A percentile compares a stretch with the other conserved stretches of the same genome.
These are phyloP conservation scores for Pseudococcus jackbeardsleyi DNA, from an alignment of 2,888 invertebrate genomes.

Conservation along the genomic window DNA sequence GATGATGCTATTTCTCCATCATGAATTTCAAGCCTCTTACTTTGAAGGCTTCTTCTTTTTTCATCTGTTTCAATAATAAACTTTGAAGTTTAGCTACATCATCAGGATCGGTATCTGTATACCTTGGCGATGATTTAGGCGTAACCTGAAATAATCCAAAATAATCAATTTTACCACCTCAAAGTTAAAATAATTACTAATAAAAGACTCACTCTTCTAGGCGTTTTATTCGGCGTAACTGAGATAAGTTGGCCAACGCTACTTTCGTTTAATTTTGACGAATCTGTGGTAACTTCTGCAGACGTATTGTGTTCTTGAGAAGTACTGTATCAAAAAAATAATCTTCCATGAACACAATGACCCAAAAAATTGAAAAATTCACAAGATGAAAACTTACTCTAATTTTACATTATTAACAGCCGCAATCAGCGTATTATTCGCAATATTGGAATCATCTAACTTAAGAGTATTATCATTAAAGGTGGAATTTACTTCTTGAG, in stretches of 20 bases:
- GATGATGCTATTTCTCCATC: neutral
- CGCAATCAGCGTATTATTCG: neutral
- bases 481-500: slow-evolving; percentile 7
- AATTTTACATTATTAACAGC: slow-evolving; percentile 1
- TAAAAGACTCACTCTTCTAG: slow-evolving; percentile 40
- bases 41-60: slow-evolving; percentile 63
- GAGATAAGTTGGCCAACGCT: slow-evolving; percentile 58
- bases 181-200: neutral
- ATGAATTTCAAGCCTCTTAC: neutral
- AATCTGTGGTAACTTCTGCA: slow-evolving; percentile 45
- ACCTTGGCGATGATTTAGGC: slow-evolving; percentile 54
- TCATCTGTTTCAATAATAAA: slow-evolving; percentile 62
- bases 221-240: slow-evolving; percentile 56
- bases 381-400: neutral
- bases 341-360: neutral
- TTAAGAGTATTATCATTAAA: slow-evolving; percentile 28
- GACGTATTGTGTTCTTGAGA: neutral
- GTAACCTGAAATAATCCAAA: slow-evolving; percentile 6
- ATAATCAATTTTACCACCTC: neutral
- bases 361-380: neutral
- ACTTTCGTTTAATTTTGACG: slow-evolving; percentile 23
- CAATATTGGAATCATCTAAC: slow-evolving; percentile 25
- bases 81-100: slow-evolving; percentile 56
- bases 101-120: slow-evolving; percentile 54
- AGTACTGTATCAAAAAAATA: neutral